Base-by-base conservation (phyloP, 2,797 vertebrate genomes). In the Acropternis orthonyx region DNA sequence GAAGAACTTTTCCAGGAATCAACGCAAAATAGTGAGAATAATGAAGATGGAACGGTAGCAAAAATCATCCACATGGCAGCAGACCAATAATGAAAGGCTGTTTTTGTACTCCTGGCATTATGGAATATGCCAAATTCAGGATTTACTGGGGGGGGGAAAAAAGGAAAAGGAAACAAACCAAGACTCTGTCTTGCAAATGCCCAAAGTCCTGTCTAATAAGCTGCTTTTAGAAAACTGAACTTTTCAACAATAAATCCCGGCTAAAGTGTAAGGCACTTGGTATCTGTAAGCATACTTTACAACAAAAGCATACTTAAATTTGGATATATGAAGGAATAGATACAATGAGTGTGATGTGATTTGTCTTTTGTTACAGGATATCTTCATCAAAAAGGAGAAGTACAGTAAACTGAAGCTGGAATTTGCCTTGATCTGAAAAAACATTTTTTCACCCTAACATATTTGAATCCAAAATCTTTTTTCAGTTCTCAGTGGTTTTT, bases 291-390 rank as follows among this genome's bases (percentile, higher is more conserved):
- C 46, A 15, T 66, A 75, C 85, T 77, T 94, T 77, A 68, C 58
- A 23, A 85, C 41, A 75, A 85, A 87, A 92, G 26, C 39, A 20
- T 66, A 65, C 14, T 68, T 80, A 48, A 41, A 56, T 49, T 89
- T 73, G 10, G 58, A 21, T 83, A 12, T 62, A 65, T 37, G 52
- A 90, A 68, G 36, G 17, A 89, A 32, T 16, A 88, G 49, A 56
- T 72, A 44, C 54, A 71, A 85, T 46, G 18, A 85, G 36, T 89
- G 36, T 93, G 87, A 95, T 81, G 13, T 83, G 61, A 79, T 91
- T 91, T 93, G 67, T 91, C 58, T 91, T 95, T 92, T 96, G 49
- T 96, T 90, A 74, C 67, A 94, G 76, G 79, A 75, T 61, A 80
- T 62, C 54, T 79, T 92, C 73, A 86, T 72, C 4, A 6, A 80